Conservation (phyloP, 2,113 vertebrate species). For the Lontra canadensis region DNA sequence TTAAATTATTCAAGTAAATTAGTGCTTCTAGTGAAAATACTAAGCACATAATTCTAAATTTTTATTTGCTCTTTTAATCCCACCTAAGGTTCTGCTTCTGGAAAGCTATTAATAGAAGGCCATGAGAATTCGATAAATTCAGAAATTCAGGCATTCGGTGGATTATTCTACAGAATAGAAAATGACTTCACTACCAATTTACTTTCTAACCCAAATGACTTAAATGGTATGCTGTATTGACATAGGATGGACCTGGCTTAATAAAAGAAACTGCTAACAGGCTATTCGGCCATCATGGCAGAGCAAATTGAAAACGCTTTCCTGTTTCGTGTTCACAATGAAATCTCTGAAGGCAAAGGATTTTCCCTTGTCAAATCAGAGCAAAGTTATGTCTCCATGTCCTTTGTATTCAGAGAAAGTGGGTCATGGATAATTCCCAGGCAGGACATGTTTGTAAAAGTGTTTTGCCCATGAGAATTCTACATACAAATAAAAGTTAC, state of each 20-base stretch:
- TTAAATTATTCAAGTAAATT: slow-evolving; percentile 63
- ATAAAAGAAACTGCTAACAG: slow-evolving; percentile 39
- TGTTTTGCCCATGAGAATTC: slow-evolving; percentile 45
- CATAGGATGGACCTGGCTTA: not conserved
- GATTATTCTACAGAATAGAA: not conserved
- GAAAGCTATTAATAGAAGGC: slow-evolving; percentile 48
- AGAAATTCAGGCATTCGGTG: slow-evolving; percentile 35
- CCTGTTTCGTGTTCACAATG: slow-evolving; percentile 35
- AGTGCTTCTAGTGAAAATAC: slow-evolving; percentile 50
- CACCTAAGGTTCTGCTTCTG: not conserved
- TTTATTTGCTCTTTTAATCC: slow-evolving; percentile 57
- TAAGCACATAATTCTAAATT: slow-evolving; percentile 35
- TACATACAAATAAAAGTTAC: slow-evolving; percentile 41
- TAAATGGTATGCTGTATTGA: not conserved
- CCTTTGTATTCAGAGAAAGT: slow-evolving; percentile 65
- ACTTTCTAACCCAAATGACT: slow-evolving; percentile 23
- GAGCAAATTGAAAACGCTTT: slow-evolving; percentile 61
- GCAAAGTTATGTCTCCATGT: slow-evolving; percentile 34
- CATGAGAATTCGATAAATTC: slow-evolving; percentile 20
- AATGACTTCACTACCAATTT: slow-evolving; percentile 29
- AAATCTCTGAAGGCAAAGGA: slow-evolving; percentile 43
- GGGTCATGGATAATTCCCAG: slow-evolving; percentile 63
- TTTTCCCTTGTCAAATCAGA: slow-evolving; percentile 47
- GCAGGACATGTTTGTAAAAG: slow-evolving; percentile 55
- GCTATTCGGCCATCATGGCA: not conserved